Conservation (phyloP, 1,140 invertebrate species). For the Rhagoletis zephyria region DNA sequence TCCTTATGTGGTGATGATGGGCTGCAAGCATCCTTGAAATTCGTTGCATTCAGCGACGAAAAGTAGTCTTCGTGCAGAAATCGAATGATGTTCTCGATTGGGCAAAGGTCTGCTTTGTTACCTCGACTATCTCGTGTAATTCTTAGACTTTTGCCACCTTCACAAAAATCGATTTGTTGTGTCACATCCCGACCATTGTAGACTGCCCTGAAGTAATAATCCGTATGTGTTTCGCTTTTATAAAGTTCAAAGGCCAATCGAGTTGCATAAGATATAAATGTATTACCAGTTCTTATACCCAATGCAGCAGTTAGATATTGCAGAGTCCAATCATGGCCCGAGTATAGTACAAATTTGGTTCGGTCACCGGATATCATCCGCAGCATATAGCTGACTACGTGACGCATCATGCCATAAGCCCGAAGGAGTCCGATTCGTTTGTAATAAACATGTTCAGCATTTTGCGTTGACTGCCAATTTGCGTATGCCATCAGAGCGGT, state of each 20-base stretch:
- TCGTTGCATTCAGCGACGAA: slow-evolving; percentile 83
- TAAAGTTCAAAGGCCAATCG: slow-evolving; percentile 89
- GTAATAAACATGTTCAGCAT: slow-evolving; percentile 79
- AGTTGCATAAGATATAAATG: slow-evolving; percentile 83
- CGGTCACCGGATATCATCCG: slow-evolving; percentile 84
- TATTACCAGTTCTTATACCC: slow-evolving; percentile 77
- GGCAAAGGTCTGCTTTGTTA: slow-evolving; percentile 80
- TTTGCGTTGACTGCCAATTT: slow-evolving; percentile 82
- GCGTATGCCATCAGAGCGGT: slow-evolving; percentile 82
- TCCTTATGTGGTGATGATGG: slow-evolving; percentile 65
- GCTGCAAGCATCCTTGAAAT: slow-evolving; percentile 87
- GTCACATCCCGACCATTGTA: slow-evolving; percentile 92
- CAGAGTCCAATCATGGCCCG: slow-evolving; percentile 91
- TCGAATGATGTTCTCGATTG: slow-evolving; percentile 87
- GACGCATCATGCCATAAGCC: slow-evolving; percentile 84
- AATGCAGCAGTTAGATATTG: slow-evolving; percentile 86
- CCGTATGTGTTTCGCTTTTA: slow-evolving; percentile 76
- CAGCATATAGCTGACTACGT: slow-evolving; percentile 85
- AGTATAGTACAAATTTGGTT: slow-evolving; percentile 88
- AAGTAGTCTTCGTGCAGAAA: slow-evolving; percentile 91
- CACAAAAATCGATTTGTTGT: slow-evolving; percentile 85
- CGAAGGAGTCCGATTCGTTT: slow-evolving; percentile 80
- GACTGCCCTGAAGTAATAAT: slow-evolving; percentile 84
- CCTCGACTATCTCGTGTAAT: slow-evolving; percentile 73
- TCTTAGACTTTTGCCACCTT: slow-evolving; percentile 75